Base-by-base conservation (phyloP, 2,113 vertebrate species). In the Ceuthmochares aereus region DNA sequence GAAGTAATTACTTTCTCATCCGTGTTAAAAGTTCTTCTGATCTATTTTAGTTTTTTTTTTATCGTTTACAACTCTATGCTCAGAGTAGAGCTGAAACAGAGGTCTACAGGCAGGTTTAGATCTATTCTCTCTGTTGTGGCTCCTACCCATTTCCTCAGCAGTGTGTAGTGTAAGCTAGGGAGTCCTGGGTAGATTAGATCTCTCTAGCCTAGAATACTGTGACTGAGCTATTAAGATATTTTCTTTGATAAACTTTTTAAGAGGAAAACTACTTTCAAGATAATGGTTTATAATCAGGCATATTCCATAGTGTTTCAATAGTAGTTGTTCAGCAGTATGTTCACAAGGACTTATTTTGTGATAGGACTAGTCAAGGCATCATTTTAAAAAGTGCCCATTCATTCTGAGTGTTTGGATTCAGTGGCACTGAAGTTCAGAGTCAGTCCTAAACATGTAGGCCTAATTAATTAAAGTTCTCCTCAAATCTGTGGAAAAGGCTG, bases 221-320 rank as follows among this genome's bases (percentile, higher is more conserved):
- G 42, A 59, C 64, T 75, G 55, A 86, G 51, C 36, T 75, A 54
- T 84, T 77, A 67, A 89, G 62, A 52, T 93, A 47, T 40, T 92
- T 83, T 76, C 84, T 87, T 96, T 89, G 62, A 51, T 94, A 88
- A 92, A 43, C 42, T 92, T 90, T 96, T 84, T 75, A 82, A 75
- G 22, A 91, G n/a, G 4, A 27, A 87, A 12, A 25, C 84, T 84
- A 20, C 55, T 93, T 94, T 86, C 60, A 84, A 73, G 85, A 25
- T 78, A 94, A 72, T 81, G 66, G 75, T 32, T 96, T 92, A 42
- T 84, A 87, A 73, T 81, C 72, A 47, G 56, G 10, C 63, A 36
- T 25, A 49, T 81, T 86, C 55, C 60, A 2, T n/a, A 20, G 60
- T 75, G 32, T 80, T 92, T 77, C 79, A 42, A 68, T 56, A 7